Evolutionary conservation across 1,140 invertebrate species (phyloP), one percentile per base, ranked within the genome.

Genomic region (Pygmarrhopalites habei): DNA sequence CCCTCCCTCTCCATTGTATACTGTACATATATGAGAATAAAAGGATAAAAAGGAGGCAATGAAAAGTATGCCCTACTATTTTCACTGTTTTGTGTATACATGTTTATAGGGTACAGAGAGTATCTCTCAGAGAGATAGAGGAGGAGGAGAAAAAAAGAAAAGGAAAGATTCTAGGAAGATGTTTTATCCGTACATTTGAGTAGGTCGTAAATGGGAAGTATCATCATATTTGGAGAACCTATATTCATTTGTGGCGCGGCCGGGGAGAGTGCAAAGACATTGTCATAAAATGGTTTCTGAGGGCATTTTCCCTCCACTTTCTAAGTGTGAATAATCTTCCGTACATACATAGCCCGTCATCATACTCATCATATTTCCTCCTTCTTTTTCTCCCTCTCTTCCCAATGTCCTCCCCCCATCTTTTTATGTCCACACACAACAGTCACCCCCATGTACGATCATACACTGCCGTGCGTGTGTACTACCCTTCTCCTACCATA

Each of bases 151-250:
- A 25, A 19, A 56, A 26, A 53, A 28, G 46, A 47, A 26, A 21
- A 39, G 28, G 52, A 57, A n/a, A 30, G 39, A 60, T 26, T 23
- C 28, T 28, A 26, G 1, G 44, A 23, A 51, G 19, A 64, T 64
- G 56, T 59, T 64, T 66, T 47, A 62, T 66, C 59, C 53, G 35
- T 62, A 41, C 43, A 55, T 67, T 67, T 67, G 62, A 64, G 58
- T 60, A 35, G 58, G 66, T 64, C 66, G 58, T 67, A 67, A 66
- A 66, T 61, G 64, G 59, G 19, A 66, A 66, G 44, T 66, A 66
- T 58, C 52, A 62, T 66, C 53, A 60, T 56, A 65, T 59, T 56
- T 62, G 52, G n/a, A 47, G 43, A 46, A 59, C 57, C 51, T 65
- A 60, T 65, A 65, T 65, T 65, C 63, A 65, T 58, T 59, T 56